phyloP scores from a whole-genome alignment of 2,113 vertebrate genomes.

The Oryzias woworae region DNA sequence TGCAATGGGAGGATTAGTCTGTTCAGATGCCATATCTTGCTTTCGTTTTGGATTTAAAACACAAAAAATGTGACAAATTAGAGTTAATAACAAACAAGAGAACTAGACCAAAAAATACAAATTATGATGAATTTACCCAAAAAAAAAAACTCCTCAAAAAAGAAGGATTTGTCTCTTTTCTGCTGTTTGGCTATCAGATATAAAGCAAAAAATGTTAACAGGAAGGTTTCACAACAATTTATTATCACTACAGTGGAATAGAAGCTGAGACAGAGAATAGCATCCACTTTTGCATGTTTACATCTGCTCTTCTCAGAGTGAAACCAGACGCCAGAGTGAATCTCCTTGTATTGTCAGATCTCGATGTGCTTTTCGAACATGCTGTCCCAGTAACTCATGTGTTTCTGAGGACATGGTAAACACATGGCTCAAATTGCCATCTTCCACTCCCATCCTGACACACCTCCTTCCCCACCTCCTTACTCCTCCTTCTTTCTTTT shows the following conservation, averaged over 20 bases:
- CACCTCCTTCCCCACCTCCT: constrained; percentile 15
- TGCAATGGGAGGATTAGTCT: too few relatives aligned
- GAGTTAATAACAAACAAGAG: too few relatives aligned
- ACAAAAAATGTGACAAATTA: too few relatives aligned
- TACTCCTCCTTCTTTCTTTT: neutral
- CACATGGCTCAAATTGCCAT: constrained; percentile 69
- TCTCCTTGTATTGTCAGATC: constrained; percentile 6
- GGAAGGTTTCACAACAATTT: neutral
- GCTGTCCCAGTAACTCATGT: constrained; percentile 62
- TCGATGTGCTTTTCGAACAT: constrained; percentile 46
- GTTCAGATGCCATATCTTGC: too few relatives aligned
- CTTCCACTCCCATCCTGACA: constrained; percentile 13
- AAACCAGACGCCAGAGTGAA: neutral
- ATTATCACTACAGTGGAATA: neutral
- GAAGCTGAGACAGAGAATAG: neutral
- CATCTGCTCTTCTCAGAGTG: neutral
- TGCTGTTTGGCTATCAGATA: neutral
- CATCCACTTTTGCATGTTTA: neutral
- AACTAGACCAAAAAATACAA: too few relatives aligned
- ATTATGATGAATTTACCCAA: too few relatives aligned
- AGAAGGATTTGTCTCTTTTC: too few relatives aligned
- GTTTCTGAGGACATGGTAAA: constrained; percentile 66
- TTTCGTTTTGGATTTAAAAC: too few relatives aligned
- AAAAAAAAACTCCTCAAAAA: too few relatives aligned
- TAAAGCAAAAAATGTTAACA: neutral